These are phyloP conservation scores for Sus cebifrons DNA, from an alignment of 2,797 vertebrate species.

Conservation along the genomic window DNA sequence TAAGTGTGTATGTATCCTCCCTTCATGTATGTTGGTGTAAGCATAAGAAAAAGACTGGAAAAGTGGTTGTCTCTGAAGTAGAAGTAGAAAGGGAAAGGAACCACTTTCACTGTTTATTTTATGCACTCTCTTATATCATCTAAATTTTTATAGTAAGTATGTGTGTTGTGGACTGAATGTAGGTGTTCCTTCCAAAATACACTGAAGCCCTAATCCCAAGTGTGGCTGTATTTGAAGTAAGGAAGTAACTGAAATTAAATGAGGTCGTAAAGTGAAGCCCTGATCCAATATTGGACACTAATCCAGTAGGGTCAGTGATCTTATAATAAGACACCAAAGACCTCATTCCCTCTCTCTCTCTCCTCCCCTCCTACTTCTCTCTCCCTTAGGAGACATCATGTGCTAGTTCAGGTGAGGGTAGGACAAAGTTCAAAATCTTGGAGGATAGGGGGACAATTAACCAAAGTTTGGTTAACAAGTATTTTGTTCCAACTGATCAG, in stretches of 20 bases:
- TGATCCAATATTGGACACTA: too few species aligned
- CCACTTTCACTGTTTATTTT: neutral
- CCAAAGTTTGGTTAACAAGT: neutral
- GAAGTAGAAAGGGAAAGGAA: neutral
- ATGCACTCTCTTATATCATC: neutral
- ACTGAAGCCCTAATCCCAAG: neutral
- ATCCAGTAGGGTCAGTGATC: neutral
- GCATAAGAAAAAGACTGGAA: neutral
- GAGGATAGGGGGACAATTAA: neutral
- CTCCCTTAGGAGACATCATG: neutral
- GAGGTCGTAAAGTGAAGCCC: neutral
- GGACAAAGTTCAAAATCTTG: neutral
- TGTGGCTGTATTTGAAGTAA: neutral
- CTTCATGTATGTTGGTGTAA: neutral
- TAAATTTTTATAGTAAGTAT: neutral
- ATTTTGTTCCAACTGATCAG: conserved; percentile 10
- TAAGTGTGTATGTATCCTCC: neutral
- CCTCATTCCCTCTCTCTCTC: neutral
- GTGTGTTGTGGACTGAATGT: neutral
- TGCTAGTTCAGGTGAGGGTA: neutral
- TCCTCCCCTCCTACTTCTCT: neutral
- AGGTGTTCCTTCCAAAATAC: neutral
- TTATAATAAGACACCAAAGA: neutral
- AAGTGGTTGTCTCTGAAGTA: neutral
- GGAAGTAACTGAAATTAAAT: neutral